Evolutionary conservation across 2,113 vertebrate genomes (phyloP).

Genomic region (Petrocephalus zakoni): DNA sequence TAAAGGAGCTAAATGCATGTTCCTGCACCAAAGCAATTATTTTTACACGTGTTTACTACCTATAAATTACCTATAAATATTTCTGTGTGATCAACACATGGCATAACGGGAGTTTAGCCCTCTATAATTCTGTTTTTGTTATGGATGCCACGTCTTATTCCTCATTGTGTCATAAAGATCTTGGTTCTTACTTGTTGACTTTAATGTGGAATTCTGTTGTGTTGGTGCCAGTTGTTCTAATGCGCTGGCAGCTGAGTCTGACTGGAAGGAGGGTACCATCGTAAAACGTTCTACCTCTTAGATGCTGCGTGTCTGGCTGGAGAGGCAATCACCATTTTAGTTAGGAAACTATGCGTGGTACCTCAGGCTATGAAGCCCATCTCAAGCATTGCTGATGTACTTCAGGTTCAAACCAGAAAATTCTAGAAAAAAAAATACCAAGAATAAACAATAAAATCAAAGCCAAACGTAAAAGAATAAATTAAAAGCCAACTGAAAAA

Average conservation of each 20-base stretch:
- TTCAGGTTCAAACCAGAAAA: not conserved
- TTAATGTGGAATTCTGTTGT: conserved; percentile 2
- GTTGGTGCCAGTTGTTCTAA: not conserved
- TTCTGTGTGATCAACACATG: not conserved
- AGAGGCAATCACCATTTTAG: not conserved
- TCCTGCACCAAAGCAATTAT: not conserved
- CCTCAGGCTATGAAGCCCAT: not conserved
- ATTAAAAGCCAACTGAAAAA: not conserved
- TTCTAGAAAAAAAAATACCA: not conserved
- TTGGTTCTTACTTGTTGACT: not conserved
- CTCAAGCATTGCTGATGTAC: not conserved
- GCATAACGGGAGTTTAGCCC: not conserved
- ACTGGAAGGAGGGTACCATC: not conserved
- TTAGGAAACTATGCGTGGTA: not conserved
- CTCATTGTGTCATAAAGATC: not conserved
- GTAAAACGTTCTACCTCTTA: not conserved
- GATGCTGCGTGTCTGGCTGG: not conserved
- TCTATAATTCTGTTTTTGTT: not conserved
- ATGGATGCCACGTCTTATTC: not conserved
- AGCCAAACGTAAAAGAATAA: not conserved
- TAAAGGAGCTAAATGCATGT: not conserved
- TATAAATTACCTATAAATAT: not conserved
- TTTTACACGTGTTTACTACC: not conserved
- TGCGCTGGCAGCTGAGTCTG: not conserved
- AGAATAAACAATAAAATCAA: not conserved